These are phyloP conservation scores for Zaprionus nigranus DNA, from an alignment of 1,140 invertebrate species.

Conservation along the genomic window DNA sequence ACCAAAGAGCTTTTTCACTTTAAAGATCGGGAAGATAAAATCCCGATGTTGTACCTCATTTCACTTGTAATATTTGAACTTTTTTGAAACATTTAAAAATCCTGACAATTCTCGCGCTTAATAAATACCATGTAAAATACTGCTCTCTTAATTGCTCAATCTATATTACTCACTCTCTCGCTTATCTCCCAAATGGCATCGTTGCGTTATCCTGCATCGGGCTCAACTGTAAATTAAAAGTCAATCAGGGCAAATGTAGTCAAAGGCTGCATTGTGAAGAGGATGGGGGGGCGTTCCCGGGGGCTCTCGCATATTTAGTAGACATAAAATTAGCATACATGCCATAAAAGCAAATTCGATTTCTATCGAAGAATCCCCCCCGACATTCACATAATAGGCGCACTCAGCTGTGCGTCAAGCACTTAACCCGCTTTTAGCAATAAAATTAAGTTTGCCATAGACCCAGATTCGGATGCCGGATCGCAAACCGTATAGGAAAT, in stretches of 20 bases:
- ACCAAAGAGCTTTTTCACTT: too few relatives aligned
- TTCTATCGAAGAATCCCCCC: conserved; percentile 58
- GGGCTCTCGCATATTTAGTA: conserved; percentile 34
- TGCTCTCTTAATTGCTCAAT: not conserved
- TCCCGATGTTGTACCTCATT: too few relatives aligned
- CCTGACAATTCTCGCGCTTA: not conserved
- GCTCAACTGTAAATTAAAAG: conserved; percentile 65
- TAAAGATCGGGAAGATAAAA: too few relatives aligned
- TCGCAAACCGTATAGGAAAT: conserved; percentile 77
- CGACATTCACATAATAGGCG: conserved; percentile 43
- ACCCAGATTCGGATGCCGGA: conserved; percentile 22
- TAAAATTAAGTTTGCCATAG: conserved; percentile 81
- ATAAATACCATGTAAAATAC: not conserved
- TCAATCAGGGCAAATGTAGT: conserved; percentile 61
- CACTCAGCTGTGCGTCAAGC: conserved; percentile 74
- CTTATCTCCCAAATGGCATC: not conserved
- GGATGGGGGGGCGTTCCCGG: not conserved
- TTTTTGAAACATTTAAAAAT: not conserved
- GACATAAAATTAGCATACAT: conserved; percentile 79
- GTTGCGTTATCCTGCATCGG: conserved; percentile 15
- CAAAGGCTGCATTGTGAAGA: conserved; percentile 13
- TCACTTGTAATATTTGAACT: not conserved
- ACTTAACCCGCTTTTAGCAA: conserved; percentile 84
- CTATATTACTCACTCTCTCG: not conserved
- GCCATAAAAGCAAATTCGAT: conserved; percentile 84